Evolutionary conservation across 2,797 vertebrate genomes (phyloP).

Genomic region (Galago senegalensis): DNA sequence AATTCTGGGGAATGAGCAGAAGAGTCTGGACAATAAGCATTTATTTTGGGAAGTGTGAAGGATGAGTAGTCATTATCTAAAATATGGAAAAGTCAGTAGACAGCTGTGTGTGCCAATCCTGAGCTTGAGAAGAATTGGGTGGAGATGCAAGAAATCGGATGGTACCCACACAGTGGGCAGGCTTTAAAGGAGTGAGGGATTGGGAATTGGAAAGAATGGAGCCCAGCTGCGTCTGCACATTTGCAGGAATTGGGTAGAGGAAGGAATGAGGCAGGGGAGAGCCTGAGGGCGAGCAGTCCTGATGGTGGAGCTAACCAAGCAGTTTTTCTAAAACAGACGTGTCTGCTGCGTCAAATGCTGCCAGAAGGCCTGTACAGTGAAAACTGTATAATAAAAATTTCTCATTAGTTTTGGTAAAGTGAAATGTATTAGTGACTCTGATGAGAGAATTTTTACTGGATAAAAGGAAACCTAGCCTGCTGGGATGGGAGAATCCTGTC

Average conservation of each 20-base stretch:
- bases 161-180: neutral
- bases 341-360: neutral
- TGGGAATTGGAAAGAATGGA: neutral
- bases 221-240: neutral
- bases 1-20: neutral
- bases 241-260: neutral
- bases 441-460: neutral
- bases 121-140: neutral
- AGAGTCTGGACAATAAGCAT: neutral
- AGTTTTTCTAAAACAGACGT: neutral
- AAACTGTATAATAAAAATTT: neutral
- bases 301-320: rapidly evolving
- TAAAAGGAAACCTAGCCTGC: neutral
- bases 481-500: neutral
- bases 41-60: neutral
- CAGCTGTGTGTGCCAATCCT: too few relatives aligned
- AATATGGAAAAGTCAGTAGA: too few relatives aligned
- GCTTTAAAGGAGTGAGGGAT: neutral
- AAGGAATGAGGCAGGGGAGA: neutral
- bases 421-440: neutral
- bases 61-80: neutral
- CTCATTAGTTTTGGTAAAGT: neutral
- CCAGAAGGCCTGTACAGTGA: neutral
- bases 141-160: neutral
- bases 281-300: neutral